These are phyloP conservation scores for Crocuta crocuta DNA, from an alignment of 2,113 vertebrate species.

Conservation along the genomic window DNA sequence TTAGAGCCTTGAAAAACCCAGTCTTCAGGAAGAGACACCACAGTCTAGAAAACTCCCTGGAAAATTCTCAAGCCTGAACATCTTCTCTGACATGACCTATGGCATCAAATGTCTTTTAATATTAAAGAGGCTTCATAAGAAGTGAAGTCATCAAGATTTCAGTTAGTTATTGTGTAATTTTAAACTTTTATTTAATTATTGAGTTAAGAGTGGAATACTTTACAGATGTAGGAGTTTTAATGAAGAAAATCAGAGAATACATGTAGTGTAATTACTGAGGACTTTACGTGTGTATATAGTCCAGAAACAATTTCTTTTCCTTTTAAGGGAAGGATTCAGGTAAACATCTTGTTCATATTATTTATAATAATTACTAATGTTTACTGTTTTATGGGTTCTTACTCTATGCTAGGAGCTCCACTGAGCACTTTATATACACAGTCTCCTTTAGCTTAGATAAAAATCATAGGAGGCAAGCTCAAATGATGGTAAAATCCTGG, in stretches of 20 bases:
- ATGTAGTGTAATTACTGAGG: not conserved
- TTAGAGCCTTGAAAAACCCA: not conserved
- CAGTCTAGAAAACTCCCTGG: not conserved
- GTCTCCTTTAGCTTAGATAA: constrained; percentile 7
- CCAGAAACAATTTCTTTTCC: constrained; percentile 34
- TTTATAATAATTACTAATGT: not conserved
- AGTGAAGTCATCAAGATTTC: not conserved
- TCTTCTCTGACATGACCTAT: not conserved
- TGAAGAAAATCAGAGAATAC: constrained; percentile 42
- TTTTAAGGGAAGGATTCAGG: constrained; percentile 3
- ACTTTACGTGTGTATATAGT: not conserved
- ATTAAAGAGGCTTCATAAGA: not conserved
- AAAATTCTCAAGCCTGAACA: not conserved
- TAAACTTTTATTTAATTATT: constrained; percentile 13
- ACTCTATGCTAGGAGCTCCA: not conserved
- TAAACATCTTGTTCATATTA: not conserved
- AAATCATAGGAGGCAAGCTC: not conserved
- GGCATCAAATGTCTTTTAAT: not conserved
- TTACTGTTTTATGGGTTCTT: constrained; percentile 11
- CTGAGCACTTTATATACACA: not conserved
- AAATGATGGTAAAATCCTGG: not conserved
- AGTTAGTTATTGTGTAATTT: constrained; percentile 34
- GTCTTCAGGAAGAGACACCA: not conserved
- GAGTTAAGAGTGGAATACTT: not conserved
- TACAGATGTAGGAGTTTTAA: not conserved